A percentile compares a stretch with the other conserved stretches of the same genome.
Evolutionary conservation across 2,888 invertebrate genomes (phyloP).

Genomic region (Poecilus cupreus): DNA sequence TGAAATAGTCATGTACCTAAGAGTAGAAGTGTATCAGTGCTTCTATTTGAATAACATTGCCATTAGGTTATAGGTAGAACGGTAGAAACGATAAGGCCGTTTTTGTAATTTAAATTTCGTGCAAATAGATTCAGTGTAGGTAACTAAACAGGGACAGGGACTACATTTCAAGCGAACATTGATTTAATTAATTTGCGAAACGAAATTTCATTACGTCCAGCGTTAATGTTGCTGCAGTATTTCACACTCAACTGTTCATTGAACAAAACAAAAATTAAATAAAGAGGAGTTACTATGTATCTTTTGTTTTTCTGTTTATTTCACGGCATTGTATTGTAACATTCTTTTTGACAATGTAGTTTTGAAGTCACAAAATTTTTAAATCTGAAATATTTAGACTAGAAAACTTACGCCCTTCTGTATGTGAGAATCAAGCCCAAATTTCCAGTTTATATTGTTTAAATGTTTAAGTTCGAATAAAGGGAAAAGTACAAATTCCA

Average conservation of each 20-base stretch:
- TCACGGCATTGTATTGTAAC: neutral
- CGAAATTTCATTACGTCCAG: conserved; percentile 26
- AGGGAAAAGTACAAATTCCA: conserved; percentile 22
- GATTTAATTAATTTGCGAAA: conserved; percentile 30
- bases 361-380: no score
- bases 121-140: conserved; percentile 16
- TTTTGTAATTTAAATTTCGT: conserved; percentile 19
- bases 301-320: neutral
- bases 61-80: no score
- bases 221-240: conserved; percentile 20
- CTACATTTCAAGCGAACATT: conserved; percentile 23
- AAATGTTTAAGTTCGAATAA: neutral
- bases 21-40: neutral
- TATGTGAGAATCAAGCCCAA: no score
- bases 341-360: neutral
- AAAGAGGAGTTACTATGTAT: no score
- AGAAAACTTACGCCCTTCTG: no score
- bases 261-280: conserved; percentile 12
- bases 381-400: no score
- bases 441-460: no score
- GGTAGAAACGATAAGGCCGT: neutral
- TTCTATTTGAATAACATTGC: neutral
- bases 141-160: conserved; percentile 11
- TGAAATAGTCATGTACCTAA: no score
- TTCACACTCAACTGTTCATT: conserved; percentile 6